Percentiles rank a stretch among this genome's conserved stretches.
Conservation (phyloP, 2,888 invertebrate genomes). For the Ennomos fuscantarius region DNA sequence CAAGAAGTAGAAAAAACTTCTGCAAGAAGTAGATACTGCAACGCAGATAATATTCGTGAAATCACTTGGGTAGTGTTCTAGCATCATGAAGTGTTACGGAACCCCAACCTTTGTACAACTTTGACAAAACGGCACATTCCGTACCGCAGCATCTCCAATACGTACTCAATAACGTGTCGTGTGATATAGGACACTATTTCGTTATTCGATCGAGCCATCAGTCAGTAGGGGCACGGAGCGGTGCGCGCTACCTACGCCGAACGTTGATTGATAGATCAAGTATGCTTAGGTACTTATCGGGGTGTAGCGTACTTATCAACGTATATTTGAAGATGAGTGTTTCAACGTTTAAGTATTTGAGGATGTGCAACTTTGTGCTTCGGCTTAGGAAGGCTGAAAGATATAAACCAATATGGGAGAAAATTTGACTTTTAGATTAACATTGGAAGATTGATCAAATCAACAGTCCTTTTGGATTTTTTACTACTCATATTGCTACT, state of each 20-base stretch:
- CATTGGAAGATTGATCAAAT: no score
- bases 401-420: no score
- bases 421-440: no score
- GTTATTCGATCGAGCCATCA: conserved; percentile 51
- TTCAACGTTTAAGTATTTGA: no score
- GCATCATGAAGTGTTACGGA: background rate
- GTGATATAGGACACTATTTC: conserved; percentile 58
- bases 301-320: conserved; percentile 10
- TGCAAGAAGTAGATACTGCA: no score
- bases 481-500: no score
- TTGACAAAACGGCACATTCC: conserved; percentile 41
- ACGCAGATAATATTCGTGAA: no score
- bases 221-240: conserved; percentile 47
- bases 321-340: background rate
- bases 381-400: no score
- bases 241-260: conserved; percentile 37
- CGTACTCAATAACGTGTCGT: conserved; percentile 42
- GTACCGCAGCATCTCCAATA: conserved; percentile 40
- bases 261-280: conserved; percentile 27
- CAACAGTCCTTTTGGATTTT: no score
- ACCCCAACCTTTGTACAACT: conserved; percentile 23
- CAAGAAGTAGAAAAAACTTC: no score
- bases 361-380: no score
- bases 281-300: conserved; percentile 10
- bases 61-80: no score